Evolutionary conservation across 2,888 invertebrate species (phyloP).

Genomic region (Podotricha telesiphe): DNA sequence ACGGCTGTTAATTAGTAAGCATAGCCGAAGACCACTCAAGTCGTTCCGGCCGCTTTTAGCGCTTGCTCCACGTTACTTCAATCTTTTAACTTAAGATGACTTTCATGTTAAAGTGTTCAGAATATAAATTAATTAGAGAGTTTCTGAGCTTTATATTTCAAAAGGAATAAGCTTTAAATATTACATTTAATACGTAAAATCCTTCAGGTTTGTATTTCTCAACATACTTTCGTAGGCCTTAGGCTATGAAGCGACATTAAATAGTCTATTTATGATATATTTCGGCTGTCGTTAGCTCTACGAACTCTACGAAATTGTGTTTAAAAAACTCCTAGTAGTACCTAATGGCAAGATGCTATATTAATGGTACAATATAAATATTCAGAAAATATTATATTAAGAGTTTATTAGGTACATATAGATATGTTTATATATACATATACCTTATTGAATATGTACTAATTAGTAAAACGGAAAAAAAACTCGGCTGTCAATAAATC

Average conservation of each 20-base stretch:
- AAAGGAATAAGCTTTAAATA: background rate
- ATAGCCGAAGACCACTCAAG: slow-evolving; percentile 44
- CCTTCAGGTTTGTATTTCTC: background rate
- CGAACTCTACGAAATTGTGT: no score
- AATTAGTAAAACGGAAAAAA: no score
- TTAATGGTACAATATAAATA: no score
- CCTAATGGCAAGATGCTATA: no score
- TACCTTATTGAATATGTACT: no score
- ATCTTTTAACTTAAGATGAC: slow-evolving; percentile 37
- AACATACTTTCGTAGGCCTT: background rate
- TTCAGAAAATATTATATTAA: no score
- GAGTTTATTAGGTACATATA: no score
- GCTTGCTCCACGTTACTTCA: slow-evolving; percentile 35
- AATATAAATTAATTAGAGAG: slow-evolving; percentile 12
- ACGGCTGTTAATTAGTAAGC: slow-evolving; percentile 46
- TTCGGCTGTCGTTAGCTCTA: no score
- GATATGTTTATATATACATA: no score
- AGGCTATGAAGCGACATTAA: background rate
- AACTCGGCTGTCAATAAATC: no score
- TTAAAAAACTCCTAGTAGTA: no score
- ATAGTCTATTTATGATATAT: no score
- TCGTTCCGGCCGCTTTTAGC: slow-evolving; percentile 38
- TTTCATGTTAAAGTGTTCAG: slow-evolving; percentile 26
- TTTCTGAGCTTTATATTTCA: slow-evolving; percentile 7
- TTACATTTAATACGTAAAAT: slow-evolving; percentile 8